A percentile compares a stretch with the other conserved stretches of the same genome.
Evolutionary conservation across 2,113 vertebrate species (phyloP).

Genomic region (Petrocephalus microphthalmus): DNA sequence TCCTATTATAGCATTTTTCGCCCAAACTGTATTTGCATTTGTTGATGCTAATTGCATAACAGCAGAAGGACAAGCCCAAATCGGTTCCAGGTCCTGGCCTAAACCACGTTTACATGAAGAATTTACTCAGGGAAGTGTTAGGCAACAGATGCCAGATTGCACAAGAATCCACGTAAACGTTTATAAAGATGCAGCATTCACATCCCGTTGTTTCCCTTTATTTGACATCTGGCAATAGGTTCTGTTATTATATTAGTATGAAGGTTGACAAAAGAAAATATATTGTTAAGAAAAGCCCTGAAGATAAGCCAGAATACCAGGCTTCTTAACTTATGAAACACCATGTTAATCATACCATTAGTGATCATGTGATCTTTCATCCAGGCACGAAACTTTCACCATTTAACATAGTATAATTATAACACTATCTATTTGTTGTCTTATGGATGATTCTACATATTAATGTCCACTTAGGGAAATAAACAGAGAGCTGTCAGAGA

Average conservation of each 20-base stretch:
- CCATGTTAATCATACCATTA: not conserved
- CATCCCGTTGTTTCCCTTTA: not conserved
- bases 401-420: not conserved
- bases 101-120: slow-evolving; percentile 8
- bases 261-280: not conserved
- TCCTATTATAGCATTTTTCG: not conserved
- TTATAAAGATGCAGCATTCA: not conserved
- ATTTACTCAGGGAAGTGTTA: not conserved
- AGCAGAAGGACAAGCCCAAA: not conserved
- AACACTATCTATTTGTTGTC: not conserved
- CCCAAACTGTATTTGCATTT: not conserved
- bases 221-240: not conserved
- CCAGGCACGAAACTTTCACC: not conserved
- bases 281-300: not conserved
- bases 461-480: not conserved
- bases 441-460: not conserved
- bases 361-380: not conserved
- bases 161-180: slow-evolving; percentile 9
- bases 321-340: not conserved
- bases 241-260: not conserved
- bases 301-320: not conserved
- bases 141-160: slow-evolving; percentile 7
- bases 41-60: slow-evolving; percentile 3
- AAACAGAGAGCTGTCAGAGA: not conserved
- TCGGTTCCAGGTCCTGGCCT: not conserved